A percentile compares a stretch with the other conserved stretches of the same genome.
Evolutionary conservation across 2,797 vertebrate genomes (phyloP).

Genomic region (Tolypeutes matacus): DNA sequence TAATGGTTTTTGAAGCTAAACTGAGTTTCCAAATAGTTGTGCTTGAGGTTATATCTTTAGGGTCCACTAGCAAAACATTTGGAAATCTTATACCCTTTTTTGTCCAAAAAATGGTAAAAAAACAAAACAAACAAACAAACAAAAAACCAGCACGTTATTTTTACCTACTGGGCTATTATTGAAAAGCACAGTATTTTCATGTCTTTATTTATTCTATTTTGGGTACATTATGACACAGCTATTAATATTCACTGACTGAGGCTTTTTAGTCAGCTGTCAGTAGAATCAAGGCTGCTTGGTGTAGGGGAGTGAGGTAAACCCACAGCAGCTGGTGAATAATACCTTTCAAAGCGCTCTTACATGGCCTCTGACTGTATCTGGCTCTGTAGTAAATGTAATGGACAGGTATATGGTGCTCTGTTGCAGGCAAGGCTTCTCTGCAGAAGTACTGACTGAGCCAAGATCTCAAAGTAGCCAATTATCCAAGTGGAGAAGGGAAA

Average conservation of each 20-base stretch:
- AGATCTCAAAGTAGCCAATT: background rate
- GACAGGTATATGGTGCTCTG: background rate
- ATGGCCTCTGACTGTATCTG: background rate
- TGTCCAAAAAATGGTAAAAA: background rate
- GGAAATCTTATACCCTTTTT: background rate
- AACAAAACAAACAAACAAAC: background rate
- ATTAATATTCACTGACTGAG: constrained; percentile 19
- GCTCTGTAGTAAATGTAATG: background rate
- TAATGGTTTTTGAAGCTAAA: background rate
- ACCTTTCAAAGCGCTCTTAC: constrained; percentile 43
- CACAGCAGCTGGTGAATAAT: background rate
- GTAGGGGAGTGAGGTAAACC: background rate
- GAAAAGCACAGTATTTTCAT: constrained; percentile 26
- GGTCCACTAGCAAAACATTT: background rate
- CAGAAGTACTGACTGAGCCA: background rate
- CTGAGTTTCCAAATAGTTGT: background rate
- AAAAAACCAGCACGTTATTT: background rate
- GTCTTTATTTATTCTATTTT: background rate
- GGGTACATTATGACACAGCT: background rate
- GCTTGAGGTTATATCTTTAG: background rate
- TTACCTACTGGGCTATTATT: background rate
- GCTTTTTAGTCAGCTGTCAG: background rate
- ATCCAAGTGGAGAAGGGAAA: background rate
- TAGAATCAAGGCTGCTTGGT: background rate
- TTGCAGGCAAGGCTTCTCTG: background rate